Evolutionary conservation across 2,113 vertebrate species (phyloP).

Genomic region (Scomber japonicus): DNA sequence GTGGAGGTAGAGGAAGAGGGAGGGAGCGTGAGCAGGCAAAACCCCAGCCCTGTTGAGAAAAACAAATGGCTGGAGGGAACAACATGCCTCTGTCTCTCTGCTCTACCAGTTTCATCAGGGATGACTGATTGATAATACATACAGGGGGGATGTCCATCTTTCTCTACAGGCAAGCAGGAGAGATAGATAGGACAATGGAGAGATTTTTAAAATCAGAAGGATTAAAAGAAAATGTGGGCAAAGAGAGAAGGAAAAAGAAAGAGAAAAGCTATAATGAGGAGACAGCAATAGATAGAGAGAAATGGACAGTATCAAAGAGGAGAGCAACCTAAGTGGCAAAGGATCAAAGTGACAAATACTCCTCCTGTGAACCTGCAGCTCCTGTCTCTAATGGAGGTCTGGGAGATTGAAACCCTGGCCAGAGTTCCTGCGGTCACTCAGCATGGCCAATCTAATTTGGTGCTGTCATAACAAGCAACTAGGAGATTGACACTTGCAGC

Average conservation of each 20-base stretch:
- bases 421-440: slow-evolving; percentile 68
- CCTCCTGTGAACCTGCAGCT: slow-evolving; percentile 65
- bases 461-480: slow-evolving; percentile 69
- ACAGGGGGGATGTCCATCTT: slow-evolving; percentile 1
- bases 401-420: slow-evolving; percentile 70
- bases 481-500: slow-evolving; percentile 47
- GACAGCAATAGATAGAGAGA: slow-evolving; percentile 19
- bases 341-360: slow-evolving; percentile 80
- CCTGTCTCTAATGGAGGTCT: slow-evolving; percentile 70
- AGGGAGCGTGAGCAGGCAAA: slow-evolving; percentile 45
- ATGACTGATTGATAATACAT: slow-evolving; percentile 60
- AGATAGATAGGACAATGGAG: background rate
- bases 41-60: slow-evolving; percentile 62
- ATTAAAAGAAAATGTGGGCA: slow-evolving; percentile 19
- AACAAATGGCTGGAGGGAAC: slow-evolving; percentile 68
- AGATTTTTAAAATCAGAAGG: slow-evolving; percentile 13
- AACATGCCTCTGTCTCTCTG: slow-evolving; percentile 50
- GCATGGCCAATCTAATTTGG: slow-evolving; percentile 69
- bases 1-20: slow-evolving; percentile 25
- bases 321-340: slow-evolving; percentile 61
- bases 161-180: slow-evolving; percentile 10
- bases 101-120: slow-evolving; percentile 48
- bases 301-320: slow-evolving; percentile 47
- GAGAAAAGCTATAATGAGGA: slow-evolving; percentile 33
- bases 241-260: slow-evolving; percentile 2